These are phyloP conservation scores for Caenorhabditis sulstoni DNA, from an alignment of 2,888 invertebrate species.

Conservation along the genomic window DNA sequence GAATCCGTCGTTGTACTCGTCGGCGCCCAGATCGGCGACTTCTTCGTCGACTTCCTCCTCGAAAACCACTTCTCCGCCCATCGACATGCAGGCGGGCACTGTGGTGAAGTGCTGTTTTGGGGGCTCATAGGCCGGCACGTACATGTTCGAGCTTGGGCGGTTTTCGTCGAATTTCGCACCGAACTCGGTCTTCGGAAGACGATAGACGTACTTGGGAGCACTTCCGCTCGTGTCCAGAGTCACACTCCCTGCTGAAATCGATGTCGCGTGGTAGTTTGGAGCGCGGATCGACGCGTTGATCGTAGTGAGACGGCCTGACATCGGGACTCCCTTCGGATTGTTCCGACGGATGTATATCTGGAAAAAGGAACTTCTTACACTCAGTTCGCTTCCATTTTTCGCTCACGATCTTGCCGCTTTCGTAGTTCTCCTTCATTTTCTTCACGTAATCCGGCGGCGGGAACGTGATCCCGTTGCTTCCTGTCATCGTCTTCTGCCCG, in stretches of 20 bases:
- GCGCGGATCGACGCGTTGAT: constrained; percentile 55
- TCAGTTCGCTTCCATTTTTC: neutral
- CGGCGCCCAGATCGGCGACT: constrained; percentile 43
- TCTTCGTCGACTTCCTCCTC: constrained; percentile 64
- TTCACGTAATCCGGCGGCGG: constrained; percentile 59
- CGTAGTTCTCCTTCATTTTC: constrained; percentile 61
- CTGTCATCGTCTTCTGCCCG: constrained; percentile 50
- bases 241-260: constrained; percentile 45
- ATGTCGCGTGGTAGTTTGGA: constrained; percentile 53
- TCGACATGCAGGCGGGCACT: constrained; percentile 67
- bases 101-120: constrained; percentile 58
- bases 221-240: constrained; percentile 50
- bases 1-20: constrained; percentile 42
- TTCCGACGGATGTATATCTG: constrained; percentile 57
- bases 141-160: constrained; percentile 46
- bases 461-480: constrained; percentile 44
- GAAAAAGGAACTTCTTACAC: neutral
- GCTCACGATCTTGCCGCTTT: constrained; percentile 54
- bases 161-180: constrained; percentile 54
- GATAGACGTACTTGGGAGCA: constrained; percentile 55
- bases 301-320: constrained; percentile 21
- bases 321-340: neutral
- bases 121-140: constrained; percentile 54
- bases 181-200: constrained; percentile 47
- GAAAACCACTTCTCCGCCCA: constrained; percentile 63